phyloP scores from a whole-genome alignment of 2,113 vertebrate species.

The Cyrtonyx montezumae region DNA sequence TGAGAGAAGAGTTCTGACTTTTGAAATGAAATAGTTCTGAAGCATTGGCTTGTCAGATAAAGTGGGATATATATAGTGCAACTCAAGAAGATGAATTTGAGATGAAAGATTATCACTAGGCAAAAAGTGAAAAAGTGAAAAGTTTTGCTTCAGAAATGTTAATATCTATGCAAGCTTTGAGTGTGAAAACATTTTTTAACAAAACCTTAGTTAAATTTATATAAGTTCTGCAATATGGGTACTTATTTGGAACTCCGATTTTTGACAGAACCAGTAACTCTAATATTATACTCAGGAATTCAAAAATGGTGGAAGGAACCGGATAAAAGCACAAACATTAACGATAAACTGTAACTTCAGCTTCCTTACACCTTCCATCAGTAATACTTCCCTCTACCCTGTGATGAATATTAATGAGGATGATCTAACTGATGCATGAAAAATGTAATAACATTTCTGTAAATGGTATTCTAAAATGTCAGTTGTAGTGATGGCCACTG shows the following conservation, averaged over 20 bases:
- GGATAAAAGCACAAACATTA: slow-evolving; percentile 18
- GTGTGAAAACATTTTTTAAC: not conserved
- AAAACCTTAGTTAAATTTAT: not conserved
- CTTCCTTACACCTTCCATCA: slow-evolving; percentile 44
- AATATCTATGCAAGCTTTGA: not conserved
- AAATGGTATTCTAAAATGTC: not conserved
- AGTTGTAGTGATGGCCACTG: not conserved
- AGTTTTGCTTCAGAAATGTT: not conserved
- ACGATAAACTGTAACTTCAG: slow-evolving; percentile 44
- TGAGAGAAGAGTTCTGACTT: not conserved
- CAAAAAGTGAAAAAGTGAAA: not conserved
- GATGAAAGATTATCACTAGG: not conserved
- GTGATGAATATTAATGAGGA: not conserved
- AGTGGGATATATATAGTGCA: not conserved
- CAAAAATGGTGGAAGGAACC: slow-evolving; percentile 56
- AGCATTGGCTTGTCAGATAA: not conserved
- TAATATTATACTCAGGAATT: slow-evolving; percentile 71
- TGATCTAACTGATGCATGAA: slow-evolving; percentile 57
- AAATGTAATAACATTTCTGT: not conserved
- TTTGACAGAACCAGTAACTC: slow-evolving; percentile 47
- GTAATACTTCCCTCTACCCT: not conserved
- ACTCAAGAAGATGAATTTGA: slow-evolving; percentile 1
- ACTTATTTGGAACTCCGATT: not conserved
- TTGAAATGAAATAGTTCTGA: not conserved
- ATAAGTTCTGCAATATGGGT: not conserved